A percentile compares a stretch with the other conserved stretches of the same genome.
Evolutionary conservation across 1,140 invertebrate genomes (phyloP).

Genomic region (Eriosoma lanigerum): DNA sequence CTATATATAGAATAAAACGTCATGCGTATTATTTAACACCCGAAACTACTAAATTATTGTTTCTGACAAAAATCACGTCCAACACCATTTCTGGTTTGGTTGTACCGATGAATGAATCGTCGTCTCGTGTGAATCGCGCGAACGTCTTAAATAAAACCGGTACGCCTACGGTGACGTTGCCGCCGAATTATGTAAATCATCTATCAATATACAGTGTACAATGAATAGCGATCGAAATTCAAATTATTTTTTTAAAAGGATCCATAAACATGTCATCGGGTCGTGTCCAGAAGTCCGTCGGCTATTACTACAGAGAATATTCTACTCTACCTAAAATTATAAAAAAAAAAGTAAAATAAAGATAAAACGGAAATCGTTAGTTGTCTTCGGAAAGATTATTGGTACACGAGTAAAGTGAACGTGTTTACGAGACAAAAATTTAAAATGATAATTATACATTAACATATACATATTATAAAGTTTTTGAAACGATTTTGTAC

Average conservation of each 20-base stretch:
- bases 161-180: constrained; percentile 40
- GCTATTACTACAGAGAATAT: background rate
- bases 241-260: constrained; percentile 35
- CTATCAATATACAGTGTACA: constrained; percentile 16
- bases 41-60: constrained; percentile 15
- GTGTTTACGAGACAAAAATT: background rate
- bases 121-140: background rate
- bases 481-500: background rate
- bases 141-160: constrained; percentile 38
- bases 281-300: constrained; percentile 43
- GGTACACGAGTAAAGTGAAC: background rate
- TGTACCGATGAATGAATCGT: constrained; percentile 44
- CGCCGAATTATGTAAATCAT: constrained; percentile 49
- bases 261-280: constrained; percentile 50
- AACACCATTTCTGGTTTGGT: constrained; percentile 5
- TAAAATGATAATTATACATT: constrained; percentile 4
- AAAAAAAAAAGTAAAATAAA: background rate
- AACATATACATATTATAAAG: no score
- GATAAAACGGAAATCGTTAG: constrained; percentile 36
- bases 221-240: constrained; percentile 31
- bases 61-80: constrained; percentile 1
- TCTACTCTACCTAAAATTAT: no score
- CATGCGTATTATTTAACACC: background rate
- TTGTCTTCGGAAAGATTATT: constrained; percentile 4
- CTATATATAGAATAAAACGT: no score